Evolutionary conservation across 2,113 vertebrate genomes (phyloP).

Genomic region (Dasyurus viverrinus): DNA sequence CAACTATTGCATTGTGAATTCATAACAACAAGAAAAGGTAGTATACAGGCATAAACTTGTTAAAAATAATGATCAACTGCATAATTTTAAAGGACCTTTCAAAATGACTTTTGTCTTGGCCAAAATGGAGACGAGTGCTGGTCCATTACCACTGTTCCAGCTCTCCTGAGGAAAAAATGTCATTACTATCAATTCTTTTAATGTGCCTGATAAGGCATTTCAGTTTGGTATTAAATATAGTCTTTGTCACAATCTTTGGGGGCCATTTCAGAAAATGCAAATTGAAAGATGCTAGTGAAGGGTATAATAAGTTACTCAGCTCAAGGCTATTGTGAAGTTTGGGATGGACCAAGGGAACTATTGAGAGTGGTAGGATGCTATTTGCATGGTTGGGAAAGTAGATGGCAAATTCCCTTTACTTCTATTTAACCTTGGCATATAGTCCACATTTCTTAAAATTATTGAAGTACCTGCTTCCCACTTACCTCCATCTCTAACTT

Average conservation of each 20-base stretch:
- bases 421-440: background rate
- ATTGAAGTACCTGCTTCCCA: background rate
- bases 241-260: slow-evolving; percentile 48
- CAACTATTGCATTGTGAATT: background rate
- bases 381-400: background rate
- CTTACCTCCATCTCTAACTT: background rate
- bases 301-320: slow-evolving; percentile 31
- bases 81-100: slow-evolving; percentile 58
- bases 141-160: background rate
- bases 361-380: background rate
- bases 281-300: slow-evolving; percentile 39
- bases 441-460: background rate
- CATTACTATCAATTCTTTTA: slow-evolving; percentile 46
- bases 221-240: slow-evolving; percentile 48
- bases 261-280: slow-evolving; percentile 34
- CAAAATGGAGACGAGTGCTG: background rate
- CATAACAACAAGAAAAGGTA: background rate
- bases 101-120: slow-evolving; percentile 42
- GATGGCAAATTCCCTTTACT: accelerated
- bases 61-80: slow-evolving; percentile 23
- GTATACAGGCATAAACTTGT: background rate
- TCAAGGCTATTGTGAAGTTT: slow-evolving; percentile 47
- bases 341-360: background rate
- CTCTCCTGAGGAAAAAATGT: slow-evolving; percentile 46
- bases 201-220: slow-evolving; percentile 46